Evolutionary conservation across 2,888 invertebrate species (phyloP).

Genomic region (Hyalella azteca): DNA sequence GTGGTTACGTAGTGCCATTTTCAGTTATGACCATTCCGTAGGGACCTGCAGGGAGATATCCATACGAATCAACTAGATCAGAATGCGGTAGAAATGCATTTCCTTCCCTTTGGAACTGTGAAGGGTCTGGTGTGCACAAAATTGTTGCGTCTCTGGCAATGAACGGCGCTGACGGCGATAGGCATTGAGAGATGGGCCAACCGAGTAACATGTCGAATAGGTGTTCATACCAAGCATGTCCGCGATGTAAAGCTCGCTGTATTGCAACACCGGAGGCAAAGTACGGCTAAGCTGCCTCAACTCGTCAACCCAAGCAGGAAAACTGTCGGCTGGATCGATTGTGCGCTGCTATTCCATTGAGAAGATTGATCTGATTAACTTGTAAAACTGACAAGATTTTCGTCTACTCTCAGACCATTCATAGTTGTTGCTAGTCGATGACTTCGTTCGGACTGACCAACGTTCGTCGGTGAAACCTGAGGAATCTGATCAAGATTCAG

Average conservation of each 20-base stretch:
- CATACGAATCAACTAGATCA: background rate
- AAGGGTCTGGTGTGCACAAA: constrained; percentile 39
- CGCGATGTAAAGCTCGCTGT: constrained; percentile 43
- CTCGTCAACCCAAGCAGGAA: constrained; percentile 53
- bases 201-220: constrained; percentile 30
- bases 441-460: background rate
- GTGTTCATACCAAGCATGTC: constrained; percentile 37
- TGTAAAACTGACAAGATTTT: background rate
- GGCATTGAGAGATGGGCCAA: background rate
- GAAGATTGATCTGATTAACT: background rate
- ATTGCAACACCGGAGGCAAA: constrained; percentile 21
- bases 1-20: constrained; percentile 56
- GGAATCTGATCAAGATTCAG: constrained; percentile 38
- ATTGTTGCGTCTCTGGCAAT: constrained; percentile 39
- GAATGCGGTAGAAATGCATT: background rate
- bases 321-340: constrained; percentile 6
- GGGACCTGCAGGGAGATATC: background rate
- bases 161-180: constrained; percentile 41
- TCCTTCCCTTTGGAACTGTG: constrained; percentile 10
- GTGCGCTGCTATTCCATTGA: background rate
- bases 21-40: background rate
- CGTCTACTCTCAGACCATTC: background rate
- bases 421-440: constrained; percentile 15
- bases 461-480: background rate
- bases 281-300: constrained; percentile 31